A percentile compares a stretch with the other conserved stretches of the same genome.
Conservation (phyloP, 2,888 invertebrate species). For the Amphiduros pacificus region DNA sequence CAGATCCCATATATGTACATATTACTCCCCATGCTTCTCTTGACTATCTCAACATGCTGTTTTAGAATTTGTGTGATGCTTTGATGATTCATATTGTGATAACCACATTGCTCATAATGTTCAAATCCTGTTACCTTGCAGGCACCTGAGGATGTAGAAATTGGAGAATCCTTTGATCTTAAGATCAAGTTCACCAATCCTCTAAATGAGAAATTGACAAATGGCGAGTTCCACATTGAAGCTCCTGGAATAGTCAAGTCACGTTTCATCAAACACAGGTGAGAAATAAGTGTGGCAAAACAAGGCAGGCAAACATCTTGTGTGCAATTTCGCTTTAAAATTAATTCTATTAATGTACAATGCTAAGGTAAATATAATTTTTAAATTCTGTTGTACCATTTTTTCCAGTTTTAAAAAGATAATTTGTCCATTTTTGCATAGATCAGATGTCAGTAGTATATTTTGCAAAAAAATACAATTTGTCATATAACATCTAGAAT, state of each 20-base stretch:
- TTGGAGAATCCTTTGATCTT: constrained; percentile 40
- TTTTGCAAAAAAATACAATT: too few species aligned
- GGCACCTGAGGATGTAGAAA: constrained; percentile 36
- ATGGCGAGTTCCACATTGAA: constrained; percentile 46
- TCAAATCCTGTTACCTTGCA: constrained; percentile 15
- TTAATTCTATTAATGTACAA: neutral
- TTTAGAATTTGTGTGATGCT: too few species aligned
- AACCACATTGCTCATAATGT: neutral
- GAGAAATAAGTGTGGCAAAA: too few species aligned
- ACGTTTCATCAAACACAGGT: constrained; percentile 10
- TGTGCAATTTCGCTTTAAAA: neutral
- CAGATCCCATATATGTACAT: too few species aligned
- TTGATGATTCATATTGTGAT: neutral
- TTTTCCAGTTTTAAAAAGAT: neutral
- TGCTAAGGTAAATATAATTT: neutral
- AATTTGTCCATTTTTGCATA: neutral
- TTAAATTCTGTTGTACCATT: neutral
- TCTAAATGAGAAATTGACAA: constrained; percentile 43
- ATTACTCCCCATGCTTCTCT: too few species aligned
- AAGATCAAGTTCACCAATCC: constrained; percentile 48
- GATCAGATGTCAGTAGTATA: too few species aligned
- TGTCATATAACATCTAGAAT: too few species aligned
- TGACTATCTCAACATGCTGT: neutral
- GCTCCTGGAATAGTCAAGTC: constrained; percentile 44
- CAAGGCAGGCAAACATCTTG: too few species aligned